These are phyloP conservation scores for Solen grandis DNA, from an alignment of 1,140 invertebrate genomes.

Conservation along the genomic window DNA sequence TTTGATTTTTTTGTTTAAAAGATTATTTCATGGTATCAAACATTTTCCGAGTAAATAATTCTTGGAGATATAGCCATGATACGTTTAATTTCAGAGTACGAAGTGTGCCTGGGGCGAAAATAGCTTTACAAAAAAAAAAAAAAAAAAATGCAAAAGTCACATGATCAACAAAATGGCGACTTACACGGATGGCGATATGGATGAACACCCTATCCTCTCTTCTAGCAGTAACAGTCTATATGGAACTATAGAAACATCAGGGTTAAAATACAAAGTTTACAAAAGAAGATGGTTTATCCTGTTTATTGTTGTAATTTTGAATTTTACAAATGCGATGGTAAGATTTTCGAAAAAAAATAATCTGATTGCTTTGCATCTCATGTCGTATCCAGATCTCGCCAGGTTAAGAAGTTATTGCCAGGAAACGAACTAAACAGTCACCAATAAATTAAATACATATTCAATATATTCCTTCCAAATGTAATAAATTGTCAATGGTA, in stretches of 20 bases:
- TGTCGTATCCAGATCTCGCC: neutral
- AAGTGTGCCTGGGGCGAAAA: too few species aligned
- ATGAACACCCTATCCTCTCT: neutral
- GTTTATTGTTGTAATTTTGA: conserved; percentile 78
- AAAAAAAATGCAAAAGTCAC: too few species aligned
- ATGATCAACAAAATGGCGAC: neutral
- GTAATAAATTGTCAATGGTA: too few species aligned
- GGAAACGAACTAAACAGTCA: neutral
- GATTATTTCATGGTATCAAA: too few species aligned
- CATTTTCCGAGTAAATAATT: too few species aligned
- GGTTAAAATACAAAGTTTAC: conserved; percentile 72
- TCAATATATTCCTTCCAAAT: too few species aligned
- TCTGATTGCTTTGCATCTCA: too few species aligned
- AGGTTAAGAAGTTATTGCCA: neutral
- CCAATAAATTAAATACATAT: neutral
- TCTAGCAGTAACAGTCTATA: conserved; percentile 21
- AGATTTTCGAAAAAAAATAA: neutral
- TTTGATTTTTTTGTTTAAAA: too few species aligned
- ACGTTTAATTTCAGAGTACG: too few species aligned
- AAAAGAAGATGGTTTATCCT: conserved; percentile 80
- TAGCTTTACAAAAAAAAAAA: too few species aligned
- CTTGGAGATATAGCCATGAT: too few species aligned
- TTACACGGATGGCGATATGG: neutral
- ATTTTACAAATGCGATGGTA: conserved; percentile 82
- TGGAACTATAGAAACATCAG: neutral